These are phyloP conservation scores for Nannobrachium achirus DNA, from an alignment of 2,113 vertebrate genomes.

Conservation along the genomic window DNA sequence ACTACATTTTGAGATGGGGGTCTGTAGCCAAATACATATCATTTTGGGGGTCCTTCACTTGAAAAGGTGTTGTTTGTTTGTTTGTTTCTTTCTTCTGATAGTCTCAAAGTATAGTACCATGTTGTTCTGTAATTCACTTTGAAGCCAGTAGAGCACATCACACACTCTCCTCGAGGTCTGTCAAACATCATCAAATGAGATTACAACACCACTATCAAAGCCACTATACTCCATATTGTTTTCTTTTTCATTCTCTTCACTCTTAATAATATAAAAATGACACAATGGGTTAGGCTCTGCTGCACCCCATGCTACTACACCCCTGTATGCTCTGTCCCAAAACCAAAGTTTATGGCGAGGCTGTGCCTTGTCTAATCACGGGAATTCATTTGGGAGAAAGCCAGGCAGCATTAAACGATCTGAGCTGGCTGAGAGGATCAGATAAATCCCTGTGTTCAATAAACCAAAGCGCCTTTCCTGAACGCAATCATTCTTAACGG, in stretches of 20 bases:
- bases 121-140: neutral
- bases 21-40: too few relatives aligned
- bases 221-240: slow-evolving; percentile 5
- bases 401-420: slow-evolving; percentile 78
- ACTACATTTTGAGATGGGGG: too few relatives aligned
- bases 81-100: too few relatives aligned
- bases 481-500: slow-evolving; percentile 82
- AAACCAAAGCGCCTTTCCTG: slow-evolving; percentile 80
- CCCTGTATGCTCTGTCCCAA: slow-evolving; percentile 37
- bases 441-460: slow-evolving; percentile 82
- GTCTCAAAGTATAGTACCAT: too few relatives aligned
- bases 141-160: neutral
- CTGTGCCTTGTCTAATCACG: slow-evolving; percentile 73
- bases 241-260: slow-evolving; percentile 24
- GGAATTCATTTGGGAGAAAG: slow-evolving; percentile 77
- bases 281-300: slow-evolving; percentile 51
- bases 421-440: slow-evolving; percentile 79
- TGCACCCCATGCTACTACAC: slow-evolving; percentile 28
- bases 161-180: neutral
- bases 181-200: slow-evolving; percentile 10
- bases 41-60: too few relatives aligned
- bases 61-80: too few relatives aligned
- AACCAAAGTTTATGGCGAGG: slow-evolving; percentile 57
- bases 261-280: slow-evolving; percentile 43
- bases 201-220: slow-evolving; percentile 4